A percentile compares a stretch with the other conserved stretches of the same genome.
phyloP scores from a whole-genome alignment of 2,888 invertebrate genomes.

The Synergus itoensis region DNA sequence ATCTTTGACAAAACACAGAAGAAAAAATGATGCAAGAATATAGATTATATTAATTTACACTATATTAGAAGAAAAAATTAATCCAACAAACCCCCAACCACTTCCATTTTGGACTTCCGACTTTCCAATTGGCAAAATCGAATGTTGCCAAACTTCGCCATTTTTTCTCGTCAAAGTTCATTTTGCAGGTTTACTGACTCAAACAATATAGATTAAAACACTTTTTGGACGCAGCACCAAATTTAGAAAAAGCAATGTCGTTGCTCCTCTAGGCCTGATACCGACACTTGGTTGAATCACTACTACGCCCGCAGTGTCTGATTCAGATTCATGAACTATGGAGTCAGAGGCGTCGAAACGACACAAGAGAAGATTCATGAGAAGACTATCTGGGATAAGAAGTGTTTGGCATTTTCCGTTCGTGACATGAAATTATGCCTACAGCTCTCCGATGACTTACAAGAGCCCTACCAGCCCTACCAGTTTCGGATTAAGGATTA shows the following conservation, averaged over 20 bases:
- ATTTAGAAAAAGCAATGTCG: neutral
- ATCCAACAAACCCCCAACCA: constrained; percentile 60
- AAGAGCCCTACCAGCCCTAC: neutral
- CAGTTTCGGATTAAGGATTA: constrained; percentile 20
- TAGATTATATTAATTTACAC: neutral
- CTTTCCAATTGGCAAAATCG: constrained; percentile 64
- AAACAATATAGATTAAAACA: neutral
- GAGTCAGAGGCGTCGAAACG: constrained; percentile 32
- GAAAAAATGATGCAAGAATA: neutral
- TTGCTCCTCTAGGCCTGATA: neutral
- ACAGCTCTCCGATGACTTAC: constrained; percentile 51
- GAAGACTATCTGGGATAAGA: neutral
- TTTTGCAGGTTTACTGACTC: constrained; percentile 39
- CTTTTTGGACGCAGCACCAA: neutral
- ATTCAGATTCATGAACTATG: neutral
- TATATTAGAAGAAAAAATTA: neutral
- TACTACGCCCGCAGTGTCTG: neutral
- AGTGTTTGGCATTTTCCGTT: constrained; percentile 9
- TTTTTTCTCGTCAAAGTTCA: constrained; percentile 64
- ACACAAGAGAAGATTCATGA: neutral
- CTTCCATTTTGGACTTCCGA: constrained; percentile 65
- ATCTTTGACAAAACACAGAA: neutral
- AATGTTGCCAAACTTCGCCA: constrained; percentile 63
- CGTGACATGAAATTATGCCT: neutral
- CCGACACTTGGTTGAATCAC: neutral